phyloP scores from a whole-genome alignment of 2,113 vertebrate species.

The Grus americana region DNA sequence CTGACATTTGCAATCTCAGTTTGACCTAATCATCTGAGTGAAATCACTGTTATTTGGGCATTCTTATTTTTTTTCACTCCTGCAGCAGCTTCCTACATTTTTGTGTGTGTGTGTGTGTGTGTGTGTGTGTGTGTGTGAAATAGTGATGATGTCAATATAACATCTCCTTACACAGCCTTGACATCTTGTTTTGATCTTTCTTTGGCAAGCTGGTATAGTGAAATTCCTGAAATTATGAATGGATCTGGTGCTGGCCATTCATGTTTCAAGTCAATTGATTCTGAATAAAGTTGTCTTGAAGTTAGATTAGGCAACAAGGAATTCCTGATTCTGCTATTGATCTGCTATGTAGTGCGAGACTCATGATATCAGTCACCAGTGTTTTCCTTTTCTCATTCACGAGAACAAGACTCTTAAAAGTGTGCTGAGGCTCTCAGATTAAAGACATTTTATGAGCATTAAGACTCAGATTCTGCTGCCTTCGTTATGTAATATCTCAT shows the following conservation, averaged over 20 bases:
- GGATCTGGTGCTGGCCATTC: neutral
- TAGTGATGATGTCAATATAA: neutral
- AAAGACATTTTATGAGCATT: neutral
- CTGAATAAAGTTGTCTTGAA: neutral
- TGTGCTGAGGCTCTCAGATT: neutral
- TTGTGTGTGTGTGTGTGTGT: too few relatives aligned
- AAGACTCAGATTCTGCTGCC: neutral
- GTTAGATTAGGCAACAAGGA: neutral
- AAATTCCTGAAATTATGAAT: neutral
- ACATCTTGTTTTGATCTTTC: neutral
- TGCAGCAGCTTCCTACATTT: neutral
- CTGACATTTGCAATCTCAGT: neutral
- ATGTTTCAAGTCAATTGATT: neutral
- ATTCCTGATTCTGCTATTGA: neutral
- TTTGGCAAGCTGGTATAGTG: neutral
- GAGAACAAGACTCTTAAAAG: neutral
- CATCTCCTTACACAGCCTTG: neutral
- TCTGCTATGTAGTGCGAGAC: neutral
- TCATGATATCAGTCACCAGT: neutral
- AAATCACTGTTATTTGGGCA: neutral
- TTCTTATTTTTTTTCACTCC: neutral
- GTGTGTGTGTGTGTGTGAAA: neutral
- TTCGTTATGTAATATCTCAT: neutral
- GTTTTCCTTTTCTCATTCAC: neutral
- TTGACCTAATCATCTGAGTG: neutral